A percentile compares a stretch with the other conserved stretches of the same genome.
These are phyloP conservation scores for Peromyscus melanophrys DNA, from an alignment of 2,797 vertebrate genomes.

Conservation along the genomic window DNA sequence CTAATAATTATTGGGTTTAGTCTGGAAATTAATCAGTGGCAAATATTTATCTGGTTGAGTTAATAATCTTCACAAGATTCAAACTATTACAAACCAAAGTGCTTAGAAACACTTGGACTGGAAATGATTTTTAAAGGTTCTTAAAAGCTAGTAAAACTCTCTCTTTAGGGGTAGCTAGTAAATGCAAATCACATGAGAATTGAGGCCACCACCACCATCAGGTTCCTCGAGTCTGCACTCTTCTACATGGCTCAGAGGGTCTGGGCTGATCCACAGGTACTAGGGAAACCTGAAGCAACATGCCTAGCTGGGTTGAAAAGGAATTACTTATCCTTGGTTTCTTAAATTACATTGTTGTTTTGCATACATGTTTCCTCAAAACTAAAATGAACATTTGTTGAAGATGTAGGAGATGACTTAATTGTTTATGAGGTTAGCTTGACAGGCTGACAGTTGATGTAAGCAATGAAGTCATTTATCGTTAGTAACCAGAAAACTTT, in stretches of 20 bases:
- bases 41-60: constrained; percentile 49
- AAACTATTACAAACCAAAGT: constrained; percentile 60
- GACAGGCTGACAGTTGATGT: constrained; percentile 83
- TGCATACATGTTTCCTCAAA: constrained; percentile 75
- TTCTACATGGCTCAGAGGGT: neutral
- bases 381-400: constrained; percentile 82
- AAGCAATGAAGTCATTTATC: constrained; percentile 77
- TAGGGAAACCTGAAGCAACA: constrained; percentile 19
- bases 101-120: constrained; percentile 65
- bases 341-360: constrained; percentile 74
- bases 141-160: constrained; percentile 39
- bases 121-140: constrained; percentile 25
- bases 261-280: neutral
- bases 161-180: neutral
- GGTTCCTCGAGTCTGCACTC: neutral
- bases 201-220: neutral
- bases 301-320: neutral
- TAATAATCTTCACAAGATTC: constrained; percentile 40
- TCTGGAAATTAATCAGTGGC: constrained; percentile 64
- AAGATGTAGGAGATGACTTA: constrained; percentile 82
- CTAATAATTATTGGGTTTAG: constrained; percentile 61
- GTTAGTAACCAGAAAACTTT: constrained; percentile 57
- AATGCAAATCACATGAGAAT: neutral
- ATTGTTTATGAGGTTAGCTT: constrained; percentile 87
- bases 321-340: constrained; percentile 47